Evolutionary conservation across 35 echinoderm and acorn worm genomes (phyloP), one percentile per base, ranked within the genome.

Genomic region (Amphiura filiformis): DNA sequence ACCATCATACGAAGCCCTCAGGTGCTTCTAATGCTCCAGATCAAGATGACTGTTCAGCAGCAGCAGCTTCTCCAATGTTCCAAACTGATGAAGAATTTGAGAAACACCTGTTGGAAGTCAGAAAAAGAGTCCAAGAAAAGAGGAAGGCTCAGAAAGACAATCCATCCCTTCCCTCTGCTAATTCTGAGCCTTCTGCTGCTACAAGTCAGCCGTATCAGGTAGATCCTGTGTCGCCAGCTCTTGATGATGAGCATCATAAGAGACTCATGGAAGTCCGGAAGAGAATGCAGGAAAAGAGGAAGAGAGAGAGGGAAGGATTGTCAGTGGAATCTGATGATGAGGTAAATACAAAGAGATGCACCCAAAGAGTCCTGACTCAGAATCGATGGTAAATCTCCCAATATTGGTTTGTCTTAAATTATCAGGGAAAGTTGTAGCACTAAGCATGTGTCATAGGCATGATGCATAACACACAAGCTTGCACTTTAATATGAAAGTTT

Each of bases 271-370:
- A 35, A n/a, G 56, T 85, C 4, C 26, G 83, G 35, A 35, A 35
- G 83, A 85, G 64, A 36, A 56, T 85, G 32, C 47, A 30, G 22
- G 83, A 56, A 20, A 61, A 85, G 23, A 30, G 83, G 22, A 41
- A 1, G n/a, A n/a, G 81, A 32, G 12, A 3, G 83, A 85, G 83
- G 83, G 11, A 56, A 65, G 28, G 81, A 75, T 20, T 31, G 28
- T 12, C 3, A 84, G n/a, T 20, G 31, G 34, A 22, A 85, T n/a
- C 13, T 1, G 83, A 85, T 34, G 23, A 22, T 1, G 33, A 12
- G 0, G 41, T 26, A 47, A 56, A 17, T 32, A n/a, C n/a, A n/a
- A n/a, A n/a, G n/a, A n/a, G n/a, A n/a, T n/a, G n/a, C n/a, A n/a
- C n/a, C n/a, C n/a, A n/a, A n/a, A n/a, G n/a, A n/a, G n/a, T n/a